Conservation (phyloP, 2,113 vertebrate genomes). For the Engraulis encrasicolus region DNA sequence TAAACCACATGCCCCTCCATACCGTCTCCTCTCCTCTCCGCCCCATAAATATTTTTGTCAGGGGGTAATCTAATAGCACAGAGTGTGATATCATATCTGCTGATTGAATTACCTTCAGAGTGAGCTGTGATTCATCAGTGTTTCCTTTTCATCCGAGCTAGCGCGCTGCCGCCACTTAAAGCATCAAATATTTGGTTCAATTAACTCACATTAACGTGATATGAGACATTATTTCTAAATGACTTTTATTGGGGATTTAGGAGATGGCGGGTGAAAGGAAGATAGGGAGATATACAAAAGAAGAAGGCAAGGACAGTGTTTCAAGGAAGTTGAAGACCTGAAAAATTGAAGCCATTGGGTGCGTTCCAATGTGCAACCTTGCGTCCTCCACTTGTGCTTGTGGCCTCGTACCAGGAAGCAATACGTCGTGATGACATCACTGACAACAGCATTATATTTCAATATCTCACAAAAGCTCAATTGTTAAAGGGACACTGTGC, state of each 20-base stretch:
- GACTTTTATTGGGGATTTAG: constrained; percentile 5
- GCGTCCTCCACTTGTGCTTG: no score
- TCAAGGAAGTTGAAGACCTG: no score
- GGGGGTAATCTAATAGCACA: background rate
- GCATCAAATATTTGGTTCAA: constrained; percentile 18
- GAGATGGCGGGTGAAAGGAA: constrained; percentile 12
- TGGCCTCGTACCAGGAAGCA: no score
- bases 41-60: constrained; percentile 8
- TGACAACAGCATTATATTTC: no score
- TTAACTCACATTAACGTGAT: constrained; percentile 31
- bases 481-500: no score
- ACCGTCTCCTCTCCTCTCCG: background rate
- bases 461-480: no score
- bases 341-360: no score
- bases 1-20: background rate
- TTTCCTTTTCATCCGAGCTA: background rate
- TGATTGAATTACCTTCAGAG: constrained; percentile 12
- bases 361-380: no score
- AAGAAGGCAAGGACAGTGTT: no score
- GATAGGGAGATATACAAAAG: background rate
- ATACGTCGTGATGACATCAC: no score
- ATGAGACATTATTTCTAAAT: constrained; percentile 22
- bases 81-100: background rate
- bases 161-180: background rate
- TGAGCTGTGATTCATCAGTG: constrained; percentile 8